A percentile compares a stretch with the other conserved stretches of the same genome.
These are phyloP conservation scores for Crypturellus tataupa DNA, from an alignment of 2,797 vertebrate species.

Conservation along the genomic window DNA sequence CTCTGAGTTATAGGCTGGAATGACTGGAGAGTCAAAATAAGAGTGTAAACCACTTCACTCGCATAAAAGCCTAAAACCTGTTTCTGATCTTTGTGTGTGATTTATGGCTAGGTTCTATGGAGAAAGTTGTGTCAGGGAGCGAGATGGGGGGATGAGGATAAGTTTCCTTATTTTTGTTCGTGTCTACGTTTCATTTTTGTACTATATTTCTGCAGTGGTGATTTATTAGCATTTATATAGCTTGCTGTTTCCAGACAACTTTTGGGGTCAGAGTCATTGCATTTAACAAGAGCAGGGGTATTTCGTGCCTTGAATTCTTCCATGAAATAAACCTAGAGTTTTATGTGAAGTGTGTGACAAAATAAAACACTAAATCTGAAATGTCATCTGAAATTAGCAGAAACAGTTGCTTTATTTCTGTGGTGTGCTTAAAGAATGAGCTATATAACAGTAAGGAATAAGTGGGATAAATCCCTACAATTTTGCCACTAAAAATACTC, in stretches of 20 bases:
- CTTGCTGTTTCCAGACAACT: conserved; percentile 13
- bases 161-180: neutral
- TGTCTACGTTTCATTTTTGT: neutral
- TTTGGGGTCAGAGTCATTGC: neutral
- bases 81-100: neutral
- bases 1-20: neutral
- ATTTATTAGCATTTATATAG: conserved; percentile 55
- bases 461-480: neutral
- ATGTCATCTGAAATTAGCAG: neutral
- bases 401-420: neutral
- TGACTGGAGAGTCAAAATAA: neutral
- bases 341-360: neutral
- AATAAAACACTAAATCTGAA: neutral
- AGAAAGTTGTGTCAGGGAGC: neutral
- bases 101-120: neutral
- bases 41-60: neutral
- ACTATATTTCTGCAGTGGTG: neutral
- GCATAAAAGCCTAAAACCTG: neutral
- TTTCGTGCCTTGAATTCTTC: neutral
- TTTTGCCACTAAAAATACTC: neutral
- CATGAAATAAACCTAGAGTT: neutral
- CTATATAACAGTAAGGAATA: neutral
- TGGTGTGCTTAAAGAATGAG: neutral
- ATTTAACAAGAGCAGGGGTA: neutral
- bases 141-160: neutral